phyloP scores from a whole-genome alignment of 2,797 vertebrate genomes.

The Pseudocheirus occidentalis region DNA sequence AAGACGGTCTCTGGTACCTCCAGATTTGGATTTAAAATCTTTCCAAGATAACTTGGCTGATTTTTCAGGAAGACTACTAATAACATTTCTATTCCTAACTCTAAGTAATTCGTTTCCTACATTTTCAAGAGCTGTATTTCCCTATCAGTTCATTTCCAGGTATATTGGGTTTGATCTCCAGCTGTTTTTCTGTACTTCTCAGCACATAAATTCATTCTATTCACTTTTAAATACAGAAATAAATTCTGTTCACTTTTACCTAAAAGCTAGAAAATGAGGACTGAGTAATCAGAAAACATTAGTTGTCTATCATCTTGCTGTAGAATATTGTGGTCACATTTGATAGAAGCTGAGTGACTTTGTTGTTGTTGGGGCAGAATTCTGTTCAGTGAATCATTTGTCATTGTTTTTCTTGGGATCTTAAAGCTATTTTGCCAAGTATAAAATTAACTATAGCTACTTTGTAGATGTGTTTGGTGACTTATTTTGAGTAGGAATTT shows the following conservation, averaged over 20 bases:
- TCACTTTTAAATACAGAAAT: neutral
- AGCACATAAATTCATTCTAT: neutral
- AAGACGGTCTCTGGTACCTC: neutral
- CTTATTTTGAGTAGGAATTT: neutral
- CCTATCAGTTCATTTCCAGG: neutral
- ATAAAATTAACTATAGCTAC: neutral
- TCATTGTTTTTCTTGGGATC: neutral
- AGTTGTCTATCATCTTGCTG: neutral
- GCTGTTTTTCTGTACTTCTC: neutral
- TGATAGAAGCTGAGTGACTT: neutral
- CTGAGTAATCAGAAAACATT: neutral
- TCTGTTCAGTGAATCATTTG: neutral
- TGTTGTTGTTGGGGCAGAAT: neutral
- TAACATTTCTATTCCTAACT: neutral
- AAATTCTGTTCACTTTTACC: neutral
- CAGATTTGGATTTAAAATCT: neutral
- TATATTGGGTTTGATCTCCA: neutral
- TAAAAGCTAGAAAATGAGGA: neutral
- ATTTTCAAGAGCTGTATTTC: neutral
- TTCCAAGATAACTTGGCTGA: neutral
- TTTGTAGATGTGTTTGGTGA: neutral
- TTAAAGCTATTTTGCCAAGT: neutral
- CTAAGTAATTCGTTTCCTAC: neutral
- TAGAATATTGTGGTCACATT: neutral
- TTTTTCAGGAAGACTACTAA: neutral